Conservation (phyloP, 2,797 vertebrate genomes). For the Mormyrops boulengeri region DNA sequence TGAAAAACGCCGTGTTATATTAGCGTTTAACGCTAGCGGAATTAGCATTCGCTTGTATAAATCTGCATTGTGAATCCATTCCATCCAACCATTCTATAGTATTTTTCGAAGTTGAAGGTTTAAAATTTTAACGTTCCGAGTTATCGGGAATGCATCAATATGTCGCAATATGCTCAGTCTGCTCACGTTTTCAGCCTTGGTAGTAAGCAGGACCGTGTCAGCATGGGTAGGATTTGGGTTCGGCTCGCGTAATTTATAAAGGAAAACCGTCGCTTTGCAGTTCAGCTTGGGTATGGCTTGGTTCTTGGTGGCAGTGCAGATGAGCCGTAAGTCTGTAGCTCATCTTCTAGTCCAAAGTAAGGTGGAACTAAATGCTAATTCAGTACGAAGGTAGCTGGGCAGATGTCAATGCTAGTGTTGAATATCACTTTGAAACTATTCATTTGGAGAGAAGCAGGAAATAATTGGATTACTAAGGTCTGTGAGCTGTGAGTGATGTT, state of each 20-base stretch:
- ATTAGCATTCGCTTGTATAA: background rate
- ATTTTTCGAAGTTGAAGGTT: background rate
- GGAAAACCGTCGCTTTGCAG: background rate
- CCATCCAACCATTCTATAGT: background rate
- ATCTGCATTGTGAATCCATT: background rate
- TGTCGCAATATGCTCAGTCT: background rate
- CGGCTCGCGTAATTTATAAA: background rate
- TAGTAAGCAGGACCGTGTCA: background rate
- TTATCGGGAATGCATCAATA: background rate
- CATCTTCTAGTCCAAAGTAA: background rate
- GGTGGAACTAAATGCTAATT: background rate
- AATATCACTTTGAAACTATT: background rate
- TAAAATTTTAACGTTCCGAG: no score
- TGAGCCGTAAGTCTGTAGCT: background rate
- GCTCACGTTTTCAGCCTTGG: background rate
- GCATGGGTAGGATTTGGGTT: background rate
- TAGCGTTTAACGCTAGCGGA: background rate
- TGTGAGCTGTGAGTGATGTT: background rate
- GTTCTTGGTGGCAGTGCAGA: background rate
- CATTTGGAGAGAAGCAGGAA: background rate
- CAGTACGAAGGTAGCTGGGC: background rate
- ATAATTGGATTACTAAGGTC: background rate
- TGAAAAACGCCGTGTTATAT: background rate
- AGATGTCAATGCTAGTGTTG: background rate
- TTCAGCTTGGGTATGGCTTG: background rate